Evolutionary conservation across 2,113 vertebrate genomes (phyloP).

Genomic region (Murina feae): DNA sequence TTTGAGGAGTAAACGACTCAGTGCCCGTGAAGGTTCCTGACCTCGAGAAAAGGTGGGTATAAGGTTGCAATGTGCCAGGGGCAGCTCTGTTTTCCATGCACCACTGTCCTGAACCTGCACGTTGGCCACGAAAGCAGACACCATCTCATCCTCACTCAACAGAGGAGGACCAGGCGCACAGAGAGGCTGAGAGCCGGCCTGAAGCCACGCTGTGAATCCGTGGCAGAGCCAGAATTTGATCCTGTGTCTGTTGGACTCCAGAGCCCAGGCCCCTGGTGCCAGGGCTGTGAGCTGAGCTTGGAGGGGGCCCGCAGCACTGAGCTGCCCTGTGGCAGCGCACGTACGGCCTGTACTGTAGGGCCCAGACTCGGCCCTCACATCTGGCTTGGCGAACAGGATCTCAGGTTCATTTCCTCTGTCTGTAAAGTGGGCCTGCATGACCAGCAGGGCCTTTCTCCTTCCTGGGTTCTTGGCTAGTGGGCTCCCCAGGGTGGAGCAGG

Average conservation of each 20-base stretch:
- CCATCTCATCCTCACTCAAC: accelerated
- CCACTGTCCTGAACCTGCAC: accelerated
- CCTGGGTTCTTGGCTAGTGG: not conserved
- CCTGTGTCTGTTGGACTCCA: not conserved
- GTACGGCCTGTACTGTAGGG: accelerated
- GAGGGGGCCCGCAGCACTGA: not conserved
- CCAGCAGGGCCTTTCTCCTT: not conserved
- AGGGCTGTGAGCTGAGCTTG: not conserved
- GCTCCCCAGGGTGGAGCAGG: not conserved
- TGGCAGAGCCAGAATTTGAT: not conserved
- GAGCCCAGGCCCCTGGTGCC: not conserved
- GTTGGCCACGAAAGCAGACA: too few relatives aligned
- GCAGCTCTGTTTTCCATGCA: not conserved
- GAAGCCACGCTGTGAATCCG: not conserved
- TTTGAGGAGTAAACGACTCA: not conserved
- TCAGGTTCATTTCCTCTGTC: not conserved
- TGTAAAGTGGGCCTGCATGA: not conserved
- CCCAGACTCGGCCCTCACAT: not conserved
- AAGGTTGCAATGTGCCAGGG: not conserved
- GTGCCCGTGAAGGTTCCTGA: not conserved
- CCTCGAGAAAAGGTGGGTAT: not conserved
- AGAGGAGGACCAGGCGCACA: not conserved
- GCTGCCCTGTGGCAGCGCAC: accelerated
- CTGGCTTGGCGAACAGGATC: not conserved
- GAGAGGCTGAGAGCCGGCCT: not conserved